Evolutionary conservation across 1,140 invertebrate species (phyloP), one percentile per base, ranked within the genome.

Genomic region (Formica selysi): DNA sequence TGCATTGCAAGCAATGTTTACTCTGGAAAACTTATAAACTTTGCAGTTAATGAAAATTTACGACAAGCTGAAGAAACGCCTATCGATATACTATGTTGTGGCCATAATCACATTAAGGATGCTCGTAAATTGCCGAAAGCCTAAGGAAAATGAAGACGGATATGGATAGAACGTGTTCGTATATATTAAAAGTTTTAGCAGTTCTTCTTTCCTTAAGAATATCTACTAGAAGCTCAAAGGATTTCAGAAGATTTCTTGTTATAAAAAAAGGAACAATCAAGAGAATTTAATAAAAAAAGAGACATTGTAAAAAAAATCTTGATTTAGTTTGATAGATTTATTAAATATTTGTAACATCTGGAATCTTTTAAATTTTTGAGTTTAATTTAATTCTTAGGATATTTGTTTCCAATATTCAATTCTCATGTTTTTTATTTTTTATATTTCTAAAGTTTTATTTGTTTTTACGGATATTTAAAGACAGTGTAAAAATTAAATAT

Each of bases 41-140:
- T 29, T 51, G 11, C 36, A 26, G n/a, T 16, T 71, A 54, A 87
- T 86, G 29, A 87, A 26, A 13, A 87, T 86, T 87, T 79, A 87
- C 44, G 48, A 29, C 22, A 32, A 80, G 19, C n/a, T 4, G 8
- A 62, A 59, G 54, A 86, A 79, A 44, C 41, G n/a, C 1, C n/a
- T 54, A 62, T 71, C 70, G 11, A n/a, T n/a, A 13, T 16, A 32
- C 22, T 38, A 16, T 44, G 4, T 26, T 36, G 29, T 6, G 8
- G 41, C 22, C 16, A 29, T 86, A 81, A 88, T 88, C 81, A 87
- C 67, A 19, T 38, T 61, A 54, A 22, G n/a, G 5, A 0, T 74
- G 5, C 36, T 57, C 61, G 68, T 87, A 74, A 78, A 73, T 86
- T 16, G 86, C 11, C 51, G 16, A 48, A 54, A 81, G 19, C 16